A percentile compares a stretch with the other conserved stretches of the same genome.
Evolutionary conservation across 1,140 invertebrate species (phyloP).

Genomic region (Drosophila albomicans): DNA sequence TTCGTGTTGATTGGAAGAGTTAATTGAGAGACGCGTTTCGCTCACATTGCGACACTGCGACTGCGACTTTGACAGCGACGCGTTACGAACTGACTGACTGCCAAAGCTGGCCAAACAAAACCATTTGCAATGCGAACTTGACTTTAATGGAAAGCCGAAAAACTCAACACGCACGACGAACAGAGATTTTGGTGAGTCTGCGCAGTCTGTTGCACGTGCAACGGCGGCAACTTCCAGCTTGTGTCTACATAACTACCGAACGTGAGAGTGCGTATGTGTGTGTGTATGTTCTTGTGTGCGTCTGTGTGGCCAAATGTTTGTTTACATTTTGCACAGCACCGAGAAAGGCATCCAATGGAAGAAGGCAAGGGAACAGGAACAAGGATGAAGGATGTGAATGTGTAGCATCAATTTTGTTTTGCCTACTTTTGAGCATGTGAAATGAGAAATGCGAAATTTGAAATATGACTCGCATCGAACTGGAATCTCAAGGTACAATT

Average conservation of each 20-base stretch:
- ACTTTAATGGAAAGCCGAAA: constrained; percentile 48
- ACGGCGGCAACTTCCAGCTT: constrained; percentile 59
- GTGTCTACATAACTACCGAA: not conserved
- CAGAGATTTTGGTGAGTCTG: constrained; percentile 62
- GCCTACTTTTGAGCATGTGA: constrained; percentile 70
- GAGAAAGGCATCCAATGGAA: not conserved
- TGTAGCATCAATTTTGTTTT: constrained; percentile 62
- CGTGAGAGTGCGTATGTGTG: constrained; percentile 2
- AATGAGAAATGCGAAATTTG: constrained; percentile 55
- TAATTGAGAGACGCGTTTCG: constrained; percentile 12
- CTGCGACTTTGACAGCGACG: constrained; percentile 57
- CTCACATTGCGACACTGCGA: constrained; percentile 21
- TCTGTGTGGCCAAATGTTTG: constrained; percentile 62
- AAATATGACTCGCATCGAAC: constrained; percentile 66
- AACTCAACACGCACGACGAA: constrained; percentile 45
- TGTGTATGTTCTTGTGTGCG: not conserved
- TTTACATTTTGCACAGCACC: constrained; percentile 70
- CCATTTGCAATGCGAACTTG: constrained; percentile 49
- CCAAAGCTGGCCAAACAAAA: constrained; percentile 31
- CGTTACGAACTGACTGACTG: constrained; percentile 72
- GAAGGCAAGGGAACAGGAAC: not conserved
- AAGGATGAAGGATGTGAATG: not conserved
- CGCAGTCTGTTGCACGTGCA: constrained; percentile 66
- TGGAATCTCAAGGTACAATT: constrained; percentile 3
- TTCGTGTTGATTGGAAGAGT: not conserved